Base-by-base conservation (phyloP, 2,888 invertebrate species). In the Euproctis similis region DNA sequence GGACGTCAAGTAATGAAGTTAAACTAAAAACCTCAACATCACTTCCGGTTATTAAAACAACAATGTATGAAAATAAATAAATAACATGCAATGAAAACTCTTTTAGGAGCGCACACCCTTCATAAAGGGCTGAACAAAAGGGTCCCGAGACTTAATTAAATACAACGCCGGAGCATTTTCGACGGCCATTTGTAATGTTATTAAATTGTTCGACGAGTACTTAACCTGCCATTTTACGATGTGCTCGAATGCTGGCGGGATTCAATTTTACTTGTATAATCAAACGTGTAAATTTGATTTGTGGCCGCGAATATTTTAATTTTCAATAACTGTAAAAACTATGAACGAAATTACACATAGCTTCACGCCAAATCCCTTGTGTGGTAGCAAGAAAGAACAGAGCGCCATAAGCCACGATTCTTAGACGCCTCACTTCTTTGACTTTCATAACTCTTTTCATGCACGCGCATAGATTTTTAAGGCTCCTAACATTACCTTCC, bases 161-260 rank as follows among this genome's bases (percentile, higher is more conserved):
- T 72, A 76, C 70, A 66, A 59, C 59, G 60, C 59, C 56, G 56
- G 63, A 69, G 69, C 66, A 59, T 72, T 68, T 71, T 62, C 60
- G 54, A 59, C 64, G 68, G 64, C 65, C 70, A 72, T 77, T 82
- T 77, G n/a, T 71, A 73, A 74, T 72, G 74, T 80, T 78, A 82
- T 81, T 81, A 78, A 81, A 80, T 73, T 76, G 77, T 78, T 75
- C 74, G 71, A 69, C 67, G 67, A 63, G 46, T 59, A 61, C 65
- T 70, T 66, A 64, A 67, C 68, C 62, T 59, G 58, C 52, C 61
- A 64, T 65, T 73, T 76, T 76, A 78, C 68, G 66, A 68, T 63
- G 63, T 66, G 63, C 60, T 66, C 46, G 50, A 59, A 68, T 55
- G 56, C 56, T 62, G 44, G 51, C 56, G 59, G 61, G 75, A 73